Evolutionary conservation across 2,113 vertebrate species (phyloP).

Genomic region (Sula dactylatra): DNA sequence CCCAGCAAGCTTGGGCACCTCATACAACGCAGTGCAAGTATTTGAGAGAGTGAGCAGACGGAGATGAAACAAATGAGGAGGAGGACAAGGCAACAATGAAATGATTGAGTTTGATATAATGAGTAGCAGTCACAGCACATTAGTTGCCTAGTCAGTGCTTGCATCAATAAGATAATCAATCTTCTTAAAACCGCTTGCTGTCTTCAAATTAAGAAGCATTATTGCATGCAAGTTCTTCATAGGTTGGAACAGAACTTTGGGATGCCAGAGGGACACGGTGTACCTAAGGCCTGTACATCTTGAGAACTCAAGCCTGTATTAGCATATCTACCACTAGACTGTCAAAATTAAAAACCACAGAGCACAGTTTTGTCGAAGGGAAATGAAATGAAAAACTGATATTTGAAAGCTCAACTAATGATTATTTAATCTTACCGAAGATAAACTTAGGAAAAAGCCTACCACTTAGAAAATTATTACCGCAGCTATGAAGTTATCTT

Average conservation of each 20-base stretch:
- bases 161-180: constrained; percentile 30
- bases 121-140: neutral
- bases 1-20: neutral
- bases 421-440: neutral
- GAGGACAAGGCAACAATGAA: constrained; percentile 2
- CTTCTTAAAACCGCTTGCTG: neutral
- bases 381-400: neutral
- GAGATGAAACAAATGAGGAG: constrained; percentile 9
- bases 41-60: neutral
- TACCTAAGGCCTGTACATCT: neutral
- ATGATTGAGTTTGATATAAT: neutral
- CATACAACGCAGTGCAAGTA: neutral
- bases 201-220: neutral
- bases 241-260: neutral
- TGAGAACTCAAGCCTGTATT: neutral
- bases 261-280: neutral
- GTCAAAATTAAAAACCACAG: neutral
- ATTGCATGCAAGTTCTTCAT: neutral
- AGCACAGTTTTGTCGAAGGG: neutral
- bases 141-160: constrained; percentile 22
- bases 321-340: neutral
- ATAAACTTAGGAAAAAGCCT: neutral
- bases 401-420: neutral
- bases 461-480: neutral
- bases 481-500: neutral